Percentiles rank a stretch among this genome's conserved stretches.
Evolutionary conservation across 2,888 invertebrate species (phyloP).

Genomic region (Orchesellides sinensis): DNA sequence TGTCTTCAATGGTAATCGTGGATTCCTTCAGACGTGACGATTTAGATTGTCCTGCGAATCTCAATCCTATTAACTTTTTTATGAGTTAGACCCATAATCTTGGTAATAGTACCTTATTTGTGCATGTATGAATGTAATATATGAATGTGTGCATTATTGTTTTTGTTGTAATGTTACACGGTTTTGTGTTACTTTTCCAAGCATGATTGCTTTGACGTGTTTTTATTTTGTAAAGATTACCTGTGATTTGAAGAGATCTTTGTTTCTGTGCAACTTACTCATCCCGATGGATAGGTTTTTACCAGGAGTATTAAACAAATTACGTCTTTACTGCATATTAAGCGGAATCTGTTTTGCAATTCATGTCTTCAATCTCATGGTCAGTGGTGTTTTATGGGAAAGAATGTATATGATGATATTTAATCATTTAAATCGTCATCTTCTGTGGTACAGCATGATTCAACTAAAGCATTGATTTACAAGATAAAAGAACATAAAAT

Average conservation of each 20-base stretch:
- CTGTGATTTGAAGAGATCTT: too few relatives aligned
- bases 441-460: too few relatives aligned
- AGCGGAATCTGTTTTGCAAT: constrained; percentile 8
- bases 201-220: constrained; percentile 47
- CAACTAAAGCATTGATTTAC: too few relatives aligned
- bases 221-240: constrained; percentile 23
- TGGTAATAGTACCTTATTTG: neutral
- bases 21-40: constrained; percentile 68
- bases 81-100: constrained; percentile 52
- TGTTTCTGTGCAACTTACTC: too few relatives aligned
- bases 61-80: constrained; percentile 66
- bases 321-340: constrained; percentile 30
- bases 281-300: constrained; percentile 6
- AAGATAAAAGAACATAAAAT: constrained; percentile 42
- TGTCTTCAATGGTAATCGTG: constrained; percentile 67
- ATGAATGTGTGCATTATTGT: constrained; percentile 6
- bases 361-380: too few relatives aligned
- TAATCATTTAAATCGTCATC: too few relatives aligned
- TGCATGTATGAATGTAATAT: neutral
- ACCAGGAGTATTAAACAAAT: constrained; percentile 27
- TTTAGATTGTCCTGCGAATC: constrained; percentile 66
- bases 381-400: too few relatives aligned
- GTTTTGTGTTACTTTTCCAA: neutral
- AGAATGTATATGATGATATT: too few relatives aligned
- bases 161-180: neutral